Evolutionary conservation across 2,797 vertebrate genomes (phyloP).

Genomic region (Phataginus tetradactyla): DNA sequence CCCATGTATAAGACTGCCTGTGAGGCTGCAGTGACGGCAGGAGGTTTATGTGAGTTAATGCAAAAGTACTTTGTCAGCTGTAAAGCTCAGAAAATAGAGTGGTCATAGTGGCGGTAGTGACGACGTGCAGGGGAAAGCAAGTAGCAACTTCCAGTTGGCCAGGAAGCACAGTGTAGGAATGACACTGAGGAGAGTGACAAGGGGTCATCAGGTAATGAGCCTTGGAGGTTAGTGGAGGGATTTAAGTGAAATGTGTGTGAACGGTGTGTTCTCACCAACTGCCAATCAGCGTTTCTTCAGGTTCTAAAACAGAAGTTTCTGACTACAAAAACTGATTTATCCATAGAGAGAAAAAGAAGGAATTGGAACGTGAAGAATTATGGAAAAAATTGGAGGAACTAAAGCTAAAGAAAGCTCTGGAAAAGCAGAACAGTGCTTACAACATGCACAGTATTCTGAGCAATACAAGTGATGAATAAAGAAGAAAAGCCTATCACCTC

Average conservation of each 20-base stretch:
- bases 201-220: background rate
- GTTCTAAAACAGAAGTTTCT: background rate
- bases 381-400: slow-evolving; percentile 97
- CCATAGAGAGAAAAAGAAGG: slow-evolving; percentile 96
- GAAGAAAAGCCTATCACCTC: slow-evolving; percentile 67
- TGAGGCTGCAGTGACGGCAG: background rate
- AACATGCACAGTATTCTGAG: slow-evolving; percentile 87
- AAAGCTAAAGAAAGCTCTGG: slow-evolving; percentile 88
- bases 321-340: slow-evolving; percentile 44
- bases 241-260: background rate
- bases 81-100: background rate
- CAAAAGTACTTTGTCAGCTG: background rate
- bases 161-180: background rate
- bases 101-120: background rate
- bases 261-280: background rate
- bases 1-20: background rate
- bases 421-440: slow-evolving; percentile 92
- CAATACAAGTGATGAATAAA: slow-evolving; percentile 90
- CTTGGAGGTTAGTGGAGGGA: background rate
- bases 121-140: background rate
- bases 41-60: background rate
- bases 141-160: background rate
- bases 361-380: slow-evolving; percentile 97
- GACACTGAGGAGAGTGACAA: background rate
- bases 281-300: background rate